Conservation (phyloP, 2,797 vertebrate species). For the Sciurus vulgaris region DNA sequence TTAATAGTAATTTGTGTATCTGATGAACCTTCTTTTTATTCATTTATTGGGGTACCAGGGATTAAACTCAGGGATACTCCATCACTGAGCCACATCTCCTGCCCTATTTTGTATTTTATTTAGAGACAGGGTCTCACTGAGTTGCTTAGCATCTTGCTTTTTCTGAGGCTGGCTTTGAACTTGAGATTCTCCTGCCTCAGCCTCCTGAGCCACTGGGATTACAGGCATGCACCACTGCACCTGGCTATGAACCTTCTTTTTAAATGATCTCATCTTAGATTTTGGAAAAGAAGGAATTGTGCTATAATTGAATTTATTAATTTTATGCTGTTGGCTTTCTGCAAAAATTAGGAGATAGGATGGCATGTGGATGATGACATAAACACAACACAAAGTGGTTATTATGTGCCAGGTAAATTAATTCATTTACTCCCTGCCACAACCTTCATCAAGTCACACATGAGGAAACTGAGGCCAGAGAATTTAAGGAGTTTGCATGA, state of each 20-base stretch:
- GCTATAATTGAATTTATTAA: neutral
- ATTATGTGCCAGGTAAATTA: neutral
- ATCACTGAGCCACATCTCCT: too few species aligned
- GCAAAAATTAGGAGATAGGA: neutral
- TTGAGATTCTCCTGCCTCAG: too few species aligned
- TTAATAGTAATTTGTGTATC: neutral
- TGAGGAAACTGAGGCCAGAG: neutral
- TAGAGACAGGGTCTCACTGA: too few species aligned
- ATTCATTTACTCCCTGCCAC: neutral
- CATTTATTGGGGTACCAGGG: too few species aligned
- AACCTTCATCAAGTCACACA: neutral
- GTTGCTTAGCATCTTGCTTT: too few species aligned
- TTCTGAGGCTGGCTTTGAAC: too few species aligned
- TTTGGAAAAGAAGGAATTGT: neutral
- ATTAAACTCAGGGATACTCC: too few species aligned
- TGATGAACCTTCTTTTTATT: neutral
- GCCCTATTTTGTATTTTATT: too few species aligned
- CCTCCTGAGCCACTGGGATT: too few species aligned
- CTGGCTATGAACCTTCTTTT: neutral
- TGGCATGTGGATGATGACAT: neutral
- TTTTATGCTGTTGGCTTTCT: constrained; percentile 15
- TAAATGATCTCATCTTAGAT: neutral
- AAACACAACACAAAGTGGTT: neutral
- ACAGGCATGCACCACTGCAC: too few species aligned
- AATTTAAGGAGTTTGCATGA: constrained; percentile 16